Conservation (phyloP, 2,797 vertebrate species). For the Centroberyx gerrardi region DNA sequence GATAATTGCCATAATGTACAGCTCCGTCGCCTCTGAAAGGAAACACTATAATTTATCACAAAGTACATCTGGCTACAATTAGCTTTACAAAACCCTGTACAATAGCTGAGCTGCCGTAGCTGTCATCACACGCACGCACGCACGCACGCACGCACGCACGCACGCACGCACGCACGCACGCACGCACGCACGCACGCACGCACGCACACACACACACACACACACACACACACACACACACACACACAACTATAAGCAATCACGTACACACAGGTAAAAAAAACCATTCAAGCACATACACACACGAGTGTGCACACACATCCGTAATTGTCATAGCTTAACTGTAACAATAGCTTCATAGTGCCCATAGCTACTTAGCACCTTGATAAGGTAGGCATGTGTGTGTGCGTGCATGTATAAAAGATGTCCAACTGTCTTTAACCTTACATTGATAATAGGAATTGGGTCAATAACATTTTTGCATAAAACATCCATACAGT, state of each 20-base stretch:
- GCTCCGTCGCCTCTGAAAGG: slow-evolving; percentile 56
- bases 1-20: slow-evolving; percentile 74
- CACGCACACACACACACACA: slow-evolving; percentile 5
- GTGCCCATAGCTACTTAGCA: slow-evolving; percentile 28
- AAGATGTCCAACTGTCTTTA: slow-evolving; percentile 28
- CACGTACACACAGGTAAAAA: background rate
- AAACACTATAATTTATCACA: slow-evolving; percentile 67
- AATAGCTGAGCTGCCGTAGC: slow-evolving; percentile 45
- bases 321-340: background rate
- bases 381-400: slow-evolving; percentile 8
- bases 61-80: slow-evolving; percentile 74
- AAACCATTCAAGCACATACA: background rate
- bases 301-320: no score
- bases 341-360: slow-evolving; percentile 20
- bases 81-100: slow-evolving; percentile 52
- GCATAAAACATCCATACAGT: slow-evolving; percentile 47
- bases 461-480: slow-evolving; percentile 32
- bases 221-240: slow-evolving; percentile 5
- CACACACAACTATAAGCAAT: background rate
- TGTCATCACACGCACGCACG: slow-evolving; percentile 3
- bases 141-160: slow-evolving; percentile 6
- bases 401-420: slow-evolving; percentile 9
- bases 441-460: slow-evolving; percentile 23
- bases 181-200: no score
- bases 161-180: slow-evolving; percentile 9